Evolutionary conservation across 2,113 vertebrate genomes (phyloP).

Genomic region (Ochotona curzoniae): DNA sequence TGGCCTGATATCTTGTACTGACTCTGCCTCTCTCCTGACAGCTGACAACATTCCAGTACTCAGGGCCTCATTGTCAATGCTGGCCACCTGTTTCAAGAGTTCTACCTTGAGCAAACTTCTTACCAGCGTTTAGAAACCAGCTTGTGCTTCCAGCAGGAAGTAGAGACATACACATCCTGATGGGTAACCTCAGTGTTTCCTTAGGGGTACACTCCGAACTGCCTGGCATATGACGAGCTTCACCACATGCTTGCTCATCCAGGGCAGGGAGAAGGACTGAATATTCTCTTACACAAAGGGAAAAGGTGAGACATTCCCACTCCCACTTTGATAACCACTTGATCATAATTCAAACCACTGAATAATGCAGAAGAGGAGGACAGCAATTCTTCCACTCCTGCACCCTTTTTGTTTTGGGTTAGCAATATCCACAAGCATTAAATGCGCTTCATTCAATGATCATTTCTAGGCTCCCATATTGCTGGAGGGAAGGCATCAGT

Average conservation of each 20-base stretch:
- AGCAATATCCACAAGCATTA: constrained; percentile 16
- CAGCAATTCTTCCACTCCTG: not conserved
- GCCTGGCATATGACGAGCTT: not conserved
- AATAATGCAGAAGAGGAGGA: not conserved
- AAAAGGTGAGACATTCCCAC: not conserved
- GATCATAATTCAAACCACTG: not conserved
- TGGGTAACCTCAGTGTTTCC: not conserved
- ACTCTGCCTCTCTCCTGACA: not conserved
- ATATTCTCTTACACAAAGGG: not conserved
- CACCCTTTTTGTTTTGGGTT: not conserved
- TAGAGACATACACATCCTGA: not conserved
- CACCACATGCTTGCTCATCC: not conserved
- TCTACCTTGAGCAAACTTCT: not conserved
- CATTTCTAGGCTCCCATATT: not conserved
- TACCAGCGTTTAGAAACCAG: not conserved
- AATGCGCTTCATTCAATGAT: constrained; percentile 16
- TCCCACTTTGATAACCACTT: not conserved
- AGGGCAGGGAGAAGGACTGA: not conserved
- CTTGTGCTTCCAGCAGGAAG: not conserved
- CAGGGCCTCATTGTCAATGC: not conserved
- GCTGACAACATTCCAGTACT: not conserved
- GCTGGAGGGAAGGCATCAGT: not conserved
- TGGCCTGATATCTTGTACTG: not conserved
- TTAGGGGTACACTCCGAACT: not conserved
- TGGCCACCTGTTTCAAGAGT: not conserved